A percentile compares a stretch with the other conserved stretches of the same genome.
phyloP scores from a whole-genome alignment of 2,113 vertebrate species.

The Ctenodactylus gundi region DNA sequence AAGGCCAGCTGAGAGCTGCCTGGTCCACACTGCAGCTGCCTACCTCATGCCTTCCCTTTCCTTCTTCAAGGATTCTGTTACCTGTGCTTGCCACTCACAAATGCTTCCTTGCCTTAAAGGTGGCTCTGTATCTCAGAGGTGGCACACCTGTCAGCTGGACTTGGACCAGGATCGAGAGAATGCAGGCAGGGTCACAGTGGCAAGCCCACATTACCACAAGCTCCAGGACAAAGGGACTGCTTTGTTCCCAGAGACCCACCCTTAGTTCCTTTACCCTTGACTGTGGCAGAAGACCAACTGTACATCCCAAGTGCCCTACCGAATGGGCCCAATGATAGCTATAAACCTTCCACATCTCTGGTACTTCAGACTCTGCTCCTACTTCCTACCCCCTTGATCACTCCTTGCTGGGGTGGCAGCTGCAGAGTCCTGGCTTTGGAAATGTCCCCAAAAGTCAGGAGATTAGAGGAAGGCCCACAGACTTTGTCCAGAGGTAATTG shows the following conservation, averaged over 20 bases:
- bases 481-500: background rate
- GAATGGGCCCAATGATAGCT: too few relatives aligned
- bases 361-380: background rate
- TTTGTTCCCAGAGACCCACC: background rate
- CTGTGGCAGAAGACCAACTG: background rate
- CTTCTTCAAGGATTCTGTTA: background rate
- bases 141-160: background rate
- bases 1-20: background rate
- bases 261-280: background rate
- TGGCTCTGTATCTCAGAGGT: background rate
- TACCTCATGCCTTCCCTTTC: background rate
- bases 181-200: background rate
- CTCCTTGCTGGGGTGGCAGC: too few relatives aligned
- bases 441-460: background rate
- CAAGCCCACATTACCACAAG: background rate
- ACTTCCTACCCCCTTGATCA: background rate
- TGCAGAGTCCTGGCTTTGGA: background rate
- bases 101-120: background rate
- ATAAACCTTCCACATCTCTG: background rate
- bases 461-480: background rate
- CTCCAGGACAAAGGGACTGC: background rate
- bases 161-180: background rate
- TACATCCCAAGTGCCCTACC: background rate
- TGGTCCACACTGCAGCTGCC: background rate
- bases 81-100: background rate